These are phyloP conservation scores for Rhabdophis nuchalis DNA, from an alignment of 2,797 vertebrate genomes.

Conservation along the genomic window DNA sequence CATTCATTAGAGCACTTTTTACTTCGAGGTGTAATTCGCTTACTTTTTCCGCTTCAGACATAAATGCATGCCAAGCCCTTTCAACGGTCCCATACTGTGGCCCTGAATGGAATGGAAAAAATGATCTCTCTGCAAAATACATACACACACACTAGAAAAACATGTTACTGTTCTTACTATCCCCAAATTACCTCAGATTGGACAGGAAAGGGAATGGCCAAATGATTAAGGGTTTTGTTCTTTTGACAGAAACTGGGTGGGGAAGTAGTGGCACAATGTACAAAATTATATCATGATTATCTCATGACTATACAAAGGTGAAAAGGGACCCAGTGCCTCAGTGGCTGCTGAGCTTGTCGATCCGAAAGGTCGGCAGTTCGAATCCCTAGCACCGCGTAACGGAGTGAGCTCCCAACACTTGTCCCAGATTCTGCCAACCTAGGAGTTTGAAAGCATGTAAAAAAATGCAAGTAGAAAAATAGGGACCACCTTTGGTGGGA, in stretches of 20 bases:
- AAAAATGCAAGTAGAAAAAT: no score
- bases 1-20: conserved; percentile 87
- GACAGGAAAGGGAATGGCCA: background rate
- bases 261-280: background rate
- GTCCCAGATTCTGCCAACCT: no score
- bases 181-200: background rate
- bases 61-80: conserved; percentile 87
- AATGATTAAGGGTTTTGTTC: background rate
- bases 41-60: conserved; percentile 93
- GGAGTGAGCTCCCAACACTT: no score
- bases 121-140: background rate
- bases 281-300: background rate
- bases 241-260: background rate
- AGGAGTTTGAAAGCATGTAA: no score
- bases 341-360: no score
- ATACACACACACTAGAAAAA: conserved; percentile 23
- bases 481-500: no score
- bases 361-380: no score
- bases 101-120: conserved; percentile 70
- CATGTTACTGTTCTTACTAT: conserved; percentile 26
- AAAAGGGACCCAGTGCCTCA: no score
- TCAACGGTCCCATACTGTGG: conserved; percentile 94
- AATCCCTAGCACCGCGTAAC: no score
- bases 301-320: no score
- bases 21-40: conserved; percentile 96